These are phyloP conservation scores for Liolophura sinensis DNA, from an alignment of 1,140 invertebrate genomes.

Conservation along the genomic window DNA sequence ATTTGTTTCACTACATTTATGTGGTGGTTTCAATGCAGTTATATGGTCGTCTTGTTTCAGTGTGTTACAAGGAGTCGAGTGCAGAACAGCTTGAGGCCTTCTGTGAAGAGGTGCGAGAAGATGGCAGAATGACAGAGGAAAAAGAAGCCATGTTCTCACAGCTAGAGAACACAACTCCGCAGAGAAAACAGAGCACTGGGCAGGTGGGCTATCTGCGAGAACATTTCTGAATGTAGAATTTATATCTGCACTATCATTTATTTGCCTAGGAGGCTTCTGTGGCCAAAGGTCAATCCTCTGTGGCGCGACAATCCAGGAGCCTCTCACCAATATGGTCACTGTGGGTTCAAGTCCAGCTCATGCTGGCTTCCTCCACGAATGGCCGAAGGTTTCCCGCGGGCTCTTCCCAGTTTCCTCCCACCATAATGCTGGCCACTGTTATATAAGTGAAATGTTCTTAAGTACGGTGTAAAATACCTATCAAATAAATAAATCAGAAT, in stretches of 20 bases:
- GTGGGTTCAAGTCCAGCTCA: neutral
- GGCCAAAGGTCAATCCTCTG: neutral
- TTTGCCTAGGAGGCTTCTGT: neutral
- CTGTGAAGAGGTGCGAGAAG: slow-evolving; percentile 36
- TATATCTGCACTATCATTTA: neutral
- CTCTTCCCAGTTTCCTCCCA: too few species aligned
- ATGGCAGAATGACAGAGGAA: slow-evolving; percentile 39
- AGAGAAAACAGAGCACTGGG: neutral
- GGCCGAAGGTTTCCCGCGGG: too few species aligned
- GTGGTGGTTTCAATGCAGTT: neutral
- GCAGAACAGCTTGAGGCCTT: slow-evolving; percentile 38
- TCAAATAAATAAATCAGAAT: too few species aligned
- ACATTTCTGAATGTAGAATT: neutral
- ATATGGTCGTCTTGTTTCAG: slow-evolving; percentile 19
- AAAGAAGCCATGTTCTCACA: slow-evolving; percentile 34
- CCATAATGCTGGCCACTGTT: too few species aligned
- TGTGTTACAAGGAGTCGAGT: slow-evolving; percentile 43
- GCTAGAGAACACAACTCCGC: slow-evolving; percentile 24
- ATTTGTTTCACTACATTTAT: neutral
- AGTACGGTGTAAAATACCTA: too few species aligned
- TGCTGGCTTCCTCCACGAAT: too few species aligned
- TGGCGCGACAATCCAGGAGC: neutral
- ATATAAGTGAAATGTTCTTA: too few species aligned
- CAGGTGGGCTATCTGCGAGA: slow-evolving; percentile 2
- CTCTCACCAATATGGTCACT: neutral